These are phyloP conservation scores for Mayetiola destructor DNA, from an alignment of 2,888 invertebrate species.

Conservation along the genomic window DNA sequence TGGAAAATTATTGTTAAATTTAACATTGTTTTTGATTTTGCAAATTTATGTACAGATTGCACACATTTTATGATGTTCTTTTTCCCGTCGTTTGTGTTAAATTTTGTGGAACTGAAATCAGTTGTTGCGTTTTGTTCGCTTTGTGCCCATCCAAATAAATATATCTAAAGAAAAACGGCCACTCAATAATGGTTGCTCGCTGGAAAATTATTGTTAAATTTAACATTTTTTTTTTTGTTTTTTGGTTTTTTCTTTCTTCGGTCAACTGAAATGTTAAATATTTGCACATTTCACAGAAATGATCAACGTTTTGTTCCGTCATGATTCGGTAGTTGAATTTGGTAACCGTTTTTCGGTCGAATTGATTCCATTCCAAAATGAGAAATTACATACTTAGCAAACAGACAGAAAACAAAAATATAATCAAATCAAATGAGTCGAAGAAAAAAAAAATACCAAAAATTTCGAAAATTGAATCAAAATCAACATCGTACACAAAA, in stretches of 20 bases:
- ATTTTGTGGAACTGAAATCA: too few relatives aligned
- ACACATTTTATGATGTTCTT: background rate
- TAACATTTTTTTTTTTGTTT: constrained; percentile 11
- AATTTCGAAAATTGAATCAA: too few relatives aligned
- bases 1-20: constrained; percentile 9
- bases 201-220: constrained; percentile 9
- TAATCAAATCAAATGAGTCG: background rate
- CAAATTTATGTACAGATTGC: constrained; percentile 12
- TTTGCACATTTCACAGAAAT: constrained; percentile 9
- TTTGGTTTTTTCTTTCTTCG: too few relatives aligned
- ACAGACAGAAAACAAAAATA: background rate
- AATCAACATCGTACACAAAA: constrained; percentile 5
- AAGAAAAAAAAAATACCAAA: too few relatives aligned
- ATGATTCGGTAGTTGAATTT: background rate
- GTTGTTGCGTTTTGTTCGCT: too few relatives aligned
- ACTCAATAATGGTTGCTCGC: too few relatives aligned
- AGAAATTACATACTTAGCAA: background rate
- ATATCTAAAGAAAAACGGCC: too few relatives aligned
- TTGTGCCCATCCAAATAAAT: too few relatives aligned
- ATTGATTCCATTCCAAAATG: constrained; percentile 5
- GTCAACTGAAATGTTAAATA: constrained; percentile 12
- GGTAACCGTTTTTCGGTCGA: background rate
- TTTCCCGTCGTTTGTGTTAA: background rate
- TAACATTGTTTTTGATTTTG: constrained; percentile 11
- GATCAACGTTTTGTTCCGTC: background rate